Conservation (phyloP, 2,888 invertebrate species). For the Acanthosepion pharaonis region DNA sequence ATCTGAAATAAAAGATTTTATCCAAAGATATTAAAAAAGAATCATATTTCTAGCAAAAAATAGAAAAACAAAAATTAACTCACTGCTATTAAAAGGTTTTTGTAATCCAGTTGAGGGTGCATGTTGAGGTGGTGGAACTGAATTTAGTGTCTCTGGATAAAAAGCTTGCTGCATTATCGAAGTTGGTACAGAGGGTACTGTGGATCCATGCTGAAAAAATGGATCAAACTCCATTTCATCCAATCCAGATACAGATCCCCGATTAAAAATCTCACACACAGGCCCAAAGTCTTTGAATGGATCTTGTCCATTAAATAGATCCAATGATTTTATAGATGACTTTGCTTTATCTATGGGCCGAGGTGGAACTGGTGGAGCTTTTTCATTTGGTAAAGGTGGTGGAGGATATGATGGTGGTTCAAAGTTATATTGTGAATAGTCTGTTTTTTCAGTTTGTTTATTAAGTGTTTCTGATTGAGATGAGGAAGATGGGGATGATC, state of each 20-base stretch:
- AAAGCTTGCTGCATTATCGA: background rate
- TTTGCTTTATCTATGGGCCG: background rate
- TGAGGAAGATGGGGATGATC: background rate
- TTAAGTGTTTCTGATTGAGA: background rate
- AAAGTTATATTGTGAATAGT: background rate
- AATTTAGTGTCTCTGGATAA: background rate
- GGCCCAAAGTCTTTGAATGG: slow-evolving; percentile 34
- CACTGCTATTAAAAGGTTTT: background rate
- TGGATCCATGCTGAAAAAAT: slow-evolving; percentile 18
- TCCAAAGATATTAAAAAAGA: too few relatives aligned
- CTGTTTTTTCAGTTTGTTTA: background rate
- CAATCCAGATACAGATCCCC: background rate
- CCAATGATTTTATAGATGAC: background rate
- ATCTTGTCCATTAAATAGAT: background rate
- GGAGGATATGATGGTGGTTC: background rate
- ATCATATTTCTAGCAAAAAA: too few relatives aligned
- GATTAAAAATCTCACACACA: background rate
- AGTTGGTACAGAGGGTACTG: background rate
- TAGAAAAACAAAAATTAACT: background rate
- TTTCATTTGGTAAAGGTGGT: background rate
- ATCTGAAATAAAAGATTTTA: too few relatives aligned
- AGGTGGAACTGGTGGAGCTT: slow-evolving; percentile 18
- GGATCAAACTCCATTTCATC: slow-evolving; percentile 37
- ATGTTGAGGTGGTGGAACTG: background rate
- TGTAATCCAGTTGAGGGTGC: background rate